Evolutionary conservation across 1,140 invertebrate genomes (phyloP).

Genomic region (Drosophila eugracilis): DNA sequence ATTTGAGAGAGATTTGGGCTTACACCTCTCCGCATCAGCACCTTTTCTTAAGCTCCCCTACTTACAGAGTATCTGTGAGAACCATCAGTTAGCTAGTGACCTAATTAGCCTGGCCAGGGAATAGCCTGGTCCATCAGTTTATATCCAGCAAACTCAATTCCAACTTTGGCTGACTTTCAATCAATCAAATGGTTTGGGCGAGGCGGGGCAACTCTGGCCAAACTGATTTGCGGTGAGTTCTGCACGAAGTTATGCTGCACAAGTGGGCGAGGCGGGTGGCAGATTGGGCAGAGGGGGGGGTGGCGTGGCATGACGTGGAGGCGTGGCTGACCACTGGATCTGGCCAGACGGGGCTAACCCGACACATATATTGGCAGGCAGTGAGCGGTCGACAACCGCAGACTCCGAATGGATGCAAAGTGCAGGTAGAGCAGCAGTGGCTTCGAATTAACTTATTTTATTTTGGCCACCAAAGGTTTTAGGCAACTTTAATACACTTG

Average conservation of each 20-base stretch:
- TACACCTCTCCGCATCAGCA: no score
- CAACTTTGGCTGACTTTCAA: slow-evolving; percentile 64
- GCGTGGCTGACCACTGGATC: slow-evolving; percentile 20
- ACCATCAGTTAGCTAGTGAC: not conserved
- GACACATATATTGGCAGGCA: slow-evolving; percentile 29
- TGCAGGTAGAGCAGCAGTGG: not conserved
- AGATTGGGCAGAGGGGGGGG: no score
- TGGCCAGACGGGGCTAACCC: slow-evolving; percentile 36
- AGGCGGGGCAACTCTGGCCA: slow-evolving; percentile 28
- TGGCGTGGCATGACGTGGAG: not conserved
- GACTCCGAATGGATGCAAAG: slow-evolving; percentile 1
- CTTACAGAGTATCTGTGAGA: not conserved
- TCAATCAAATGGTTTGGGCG: slow-evolving; percentile 56
- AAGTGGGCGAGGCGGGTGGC: no score
- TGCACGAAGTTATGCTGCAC: slow-evolving; percentile 36
- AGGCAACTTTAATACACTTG: slow-evolving; percentile 39
- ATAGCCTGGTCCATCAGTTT: slow-evolving; percentile 34
- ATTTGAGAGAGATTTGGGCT: no score
- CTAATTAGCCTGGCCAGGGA: slow-evolving; percentile 33
- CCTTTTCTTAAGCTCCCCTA: no score
- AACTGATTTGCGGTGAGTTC: slow-evolving; percentile 63
- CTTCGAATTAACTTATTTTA: slow-evolving; percentile 9
- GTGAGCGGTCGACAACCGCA: no score
- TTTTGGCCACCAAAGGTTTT: no score
- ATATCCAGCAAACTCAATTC: slow-evolving; percentile 47